A percentile compares a stretch with the other conserved stretches of the same genome.
Conservation (phyloP, 2,113 vertebrate species). For the Drymodes brunneopygia region DNA sequence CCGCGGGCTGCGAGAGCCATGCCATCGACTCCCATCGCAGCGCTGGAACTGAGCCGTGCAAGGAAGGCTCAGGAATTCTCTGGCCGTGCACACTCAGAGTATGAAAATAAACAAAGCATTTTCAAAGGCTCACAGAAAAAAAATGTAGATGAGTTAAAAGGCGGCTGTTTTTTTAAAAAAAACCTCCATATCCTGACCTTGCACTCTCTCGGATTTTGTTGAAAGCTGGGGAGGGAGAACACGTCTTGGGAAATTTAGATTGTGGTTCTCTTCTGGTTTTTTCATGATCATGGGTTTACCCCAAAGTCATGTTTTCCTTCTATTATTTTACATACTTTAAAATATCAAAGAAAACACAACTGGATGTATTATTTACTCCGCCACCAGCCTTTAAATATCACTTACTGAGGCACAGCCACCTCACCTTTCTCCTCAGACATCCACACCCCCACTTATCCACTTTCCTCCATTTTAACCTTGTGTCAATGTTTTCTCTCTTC, state of each 20-base stretch:
- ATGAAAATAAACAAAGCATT: slow-evolving; percentile 24
- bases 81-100: neutral
- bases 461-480: slow-evolving; percentile 58
- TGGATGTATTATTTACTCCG: slow-evolving; percentile 34
- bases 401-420: slow-evolving; percentile 27
- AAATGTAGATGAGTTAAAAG: neutral
- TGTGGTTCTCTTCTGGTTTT: neutral
- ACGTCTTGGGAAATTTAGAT: neutral
- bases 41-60: neutral
- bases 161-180: neutral
- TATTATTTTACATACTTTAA: neutral
- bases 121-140: neutral
- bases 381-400: slow-evolving; percentile 50
- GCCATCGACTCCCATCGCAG: neutral
- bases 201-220: neutral
- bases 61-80: neutral
- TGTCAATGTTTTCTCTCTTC: slow-evolving; percentile 60
- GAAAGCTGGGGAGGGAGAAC: neutral
- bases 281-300: neutral
- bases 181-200: neutral
- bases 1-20: neutral
- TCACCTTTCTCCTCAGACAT: slow-evolving; percentile 58
- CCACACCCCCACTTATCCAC: slow-evolving; percentile 59
- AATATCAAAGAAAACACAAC: neutral
- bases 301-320: neutral